Percentiles rank a stretch among this genome's conserved stretches.
Evolutionary conservation across 2,888 invertebrate species (phyloP).

Genomic region (Drosophila kanekoi): DNA sequence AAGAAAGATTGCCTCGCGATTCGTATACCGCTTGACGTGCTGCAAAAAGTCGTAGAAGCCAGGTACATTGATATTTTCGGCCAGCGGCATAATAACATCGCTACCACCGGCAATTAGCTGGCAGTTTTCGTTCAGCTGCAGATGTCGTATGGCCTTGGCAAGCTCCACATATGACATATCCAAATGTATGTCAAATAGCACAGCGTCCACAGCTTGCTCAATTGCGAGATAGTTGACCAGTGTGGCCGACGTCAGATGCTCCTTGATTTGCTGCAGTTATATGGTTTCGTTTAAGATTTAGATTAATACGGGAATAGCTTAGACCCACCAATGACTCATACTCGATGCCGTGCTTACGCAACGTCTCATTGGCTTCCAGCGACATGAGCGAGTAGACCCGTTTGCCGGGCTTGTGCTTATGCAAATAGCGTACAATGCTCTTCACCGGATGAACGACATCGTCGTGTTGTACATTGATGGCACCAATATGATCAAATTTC

Average conservation of each 20-base stretch:
- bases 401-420: conserved; percentile 84
- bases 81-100: conserved; percentile 81
- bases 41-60: conserved; percentile 73
- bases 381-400: conserved; percentile 85
- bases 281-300: not conserved
- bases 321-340: conserved; percentile 81
- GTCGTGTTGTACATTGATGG: conserved; percentile 51
- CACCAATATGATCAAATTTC: conserved; percentile 72
- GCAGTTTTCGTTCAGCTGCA: conserved; percentile 85
- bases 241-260: conserved; percentile 62
- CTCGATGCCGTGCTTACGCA: conserved; percentile 85
- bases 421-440: conserved; percentile 85
- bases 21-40: conserved; percentile 74
- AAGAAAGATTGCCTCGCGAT: conserved; percentile 82
- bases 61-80: conserved; percentile 75
- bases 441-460: conserved; percentile 85
- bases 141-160: conserved; percentile 84
- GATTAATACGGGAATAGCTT: not conserved
- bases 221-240: conserved; percentile 57
- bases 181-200: conserved; percentile 85
- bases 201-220: conserved; percentile 84
- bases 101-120: conserved; percentile 83
- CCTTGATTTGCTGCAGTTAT: conserved; percentile 60
- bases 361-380: conserved; percentile 75
- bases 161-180: conserved; percentile 85